phyloP scores from a whole-genome alignment of 2,888 invertebrate species.

The Lydus trimaculatus region DNA sequence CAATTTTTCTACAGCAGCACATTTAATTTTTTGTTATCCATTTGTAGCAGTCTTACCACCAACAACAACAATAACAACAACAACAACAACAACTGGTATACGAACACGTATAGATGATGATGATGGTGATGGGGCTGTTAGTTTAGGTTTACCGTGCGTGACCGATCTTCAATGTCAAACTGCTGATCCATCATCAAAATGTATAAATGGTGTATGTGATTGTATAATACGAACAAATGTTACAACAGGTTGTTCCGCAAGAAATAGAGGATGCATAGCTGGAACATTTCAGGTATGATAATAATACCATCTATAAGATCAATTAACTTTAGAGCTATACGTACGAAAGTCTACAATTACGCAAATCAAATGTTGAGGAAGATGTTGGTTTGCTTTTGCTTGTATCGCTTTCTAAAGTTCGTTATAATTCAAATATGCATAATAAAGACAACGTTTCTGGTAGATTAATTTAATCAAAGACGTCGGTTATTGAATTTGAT shows the following conservation, averaged over 20 bases:
- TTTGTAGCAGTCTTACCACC: conserved; percentile 41
- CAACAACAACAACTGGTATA: conserved; percentile 48
- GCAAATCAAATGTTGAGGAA: neutral
- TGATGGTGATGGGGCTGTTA: conserved; percentile 64
- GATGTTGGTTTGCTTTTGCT: neutral
- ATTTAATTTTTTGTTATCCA: conserved; percentile 5
- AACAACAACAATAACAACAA: neutral
- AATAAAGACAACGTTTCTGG: neutral
- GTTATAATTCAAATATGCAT: neutral
- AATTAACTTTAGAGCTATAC: neutral
- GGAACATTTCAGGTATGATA: conserved; percentile 80
- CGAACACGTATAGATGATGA: conserved; percentile 59
- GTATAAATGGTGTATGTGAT: conserved; percentile 79
- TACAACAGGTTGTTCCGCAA: conserved; percentile 72
- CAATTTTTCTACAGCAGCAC: neutral
- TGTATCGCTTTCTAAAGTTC: too few relatives aligned
- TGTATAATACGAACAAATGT: conserved; percentile 63
- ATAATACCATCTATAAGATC: neutral
- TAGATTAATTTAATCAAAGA: neutral
- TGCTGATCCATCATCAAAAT: conserved; percentile 80
- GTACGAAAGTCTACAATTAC: neutral
- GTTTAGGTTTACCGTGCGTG: conserved; percentile 78
- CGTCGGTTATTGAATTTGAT: neutral
- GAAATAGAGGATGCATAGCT: conserved; percentile 78
- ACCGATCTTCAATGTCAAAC: conserved; percentile 80